phyloP scores from a whole-genome alignment of 2,888 invertebrate species.

The Sphecodes monilicornis region DNA sequence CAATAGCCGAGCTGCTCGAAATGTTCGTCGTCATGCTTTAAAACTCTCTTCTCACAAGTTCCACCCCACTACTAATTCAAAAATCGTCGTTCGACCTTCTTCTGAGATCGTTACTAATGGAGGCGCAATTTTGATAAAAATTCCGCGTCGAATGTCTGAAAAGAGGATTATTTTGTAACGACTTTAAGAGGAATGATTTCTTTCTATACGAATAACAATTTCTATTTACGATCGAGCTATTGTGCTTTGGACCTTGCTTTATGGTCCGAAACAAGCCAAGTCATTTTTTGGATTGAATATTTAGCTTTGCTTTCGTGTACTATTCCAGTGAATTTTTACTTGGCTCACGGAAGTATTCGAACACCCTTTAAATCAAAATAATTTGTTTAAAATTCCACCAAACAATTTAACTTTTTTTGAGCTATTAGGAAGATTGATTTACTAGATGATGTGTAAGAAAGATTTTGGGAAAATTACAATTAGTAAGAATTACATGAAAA shows the following conservation, averaged over 20 bases:
- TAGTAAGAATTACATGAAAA: too few species aligned
- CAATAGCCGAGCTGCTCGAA: background rate
- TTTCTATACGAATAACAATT: background rate
- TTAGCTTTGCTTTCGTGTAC: too few species aligned
- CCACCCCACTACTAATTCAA: background rate
- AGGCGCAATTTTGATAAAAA: background rate
- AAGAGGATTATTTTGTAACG: background rate
- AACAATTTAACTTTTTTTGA: too few species aligned
- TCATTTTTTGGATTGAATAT: background rate
- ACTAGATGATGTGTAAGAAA: too few species aligned
- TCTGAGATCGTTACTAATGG: background rate
- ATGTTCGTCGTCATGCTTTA: background rate
- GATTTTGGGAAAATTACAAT: too few species aligned
- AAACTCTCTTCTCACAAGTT: background rate
- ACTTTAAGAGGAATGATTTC: background rate
- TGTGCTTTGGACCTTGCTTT: background rate
- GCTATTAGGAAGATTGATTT: too few species aligned
- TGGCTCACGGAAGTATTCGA: too few species aligned
- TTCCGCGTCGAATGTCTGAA: background rate
- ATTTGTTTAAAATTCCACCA: too few species aligned
- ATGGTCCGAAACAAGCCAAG: background rate
- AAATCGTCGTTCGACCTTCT: background rate
- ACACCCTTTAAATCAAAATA: too few species aligned
- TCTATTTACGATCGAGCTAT: background rate
- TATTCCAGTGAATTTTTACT: background rate